Evolutionary conservation across 2,797 vertebrate species (phyloP), one percentile per base, ranked within the genome.

Genomic region (Mycteria americana): DNA sequence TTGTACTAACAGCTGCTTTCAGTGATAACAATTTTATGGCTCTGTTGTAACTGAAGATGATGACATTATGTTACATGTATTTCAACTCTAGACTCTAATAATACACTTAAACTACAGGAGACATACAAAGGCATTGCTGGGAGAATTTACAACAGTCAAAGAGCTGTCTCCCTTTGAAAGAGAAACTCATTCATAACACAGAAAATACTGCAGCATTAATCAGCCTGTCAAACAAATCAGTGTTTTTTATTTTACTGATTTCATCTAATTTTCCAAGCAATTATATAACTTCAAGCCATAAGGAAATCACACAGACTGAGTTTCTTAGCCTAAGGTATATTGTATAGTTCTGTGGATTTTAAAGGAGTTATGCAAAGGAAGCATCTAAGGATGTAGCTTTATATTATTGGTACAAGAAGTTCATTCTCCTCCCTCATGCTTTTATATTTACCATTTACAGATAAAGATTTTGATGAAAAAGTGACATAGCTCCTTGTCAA

Each of bases 161-260:
- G 27, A 59, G 10, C 21, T 97, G 70, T 98, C 97, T 50, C 97
- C 97, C 98, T 99, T 96, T 76, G 43, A 72, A 92, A 90, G 48
- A 93, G 95, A 77, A 97, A 79, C 96, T 33, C n/a, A 89, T 90
- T 89, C 59, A 39, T 60, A 75, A 82, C 19, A 51, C 5, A 39
- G 53, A 79, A 93, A 86, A 84, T 35, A 68, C 28, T 80, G 41
- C 31, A 57, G 8, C 28, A 79, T 74, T 85, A 30, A 53, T 75
- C 73, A 65, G 7, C 25, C n/a, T 81, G 65, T 50, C 62, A 86
- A 59, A 2, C 4, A 84, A 82, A 87, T 60, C 18, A 64, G 4
- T 6, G 21, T 4, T 4, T 51, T 82, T 64, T 65, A 46, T 48
- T 62, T 87, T 37, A 35, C 25, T 11, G 4, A 65, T 87, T 54